These are phyloP conservation scores for Gallinago jamesoni DNA, from an alignment of 2,113 vertebrate genomes.

Conservation along the genomic window DNA sequence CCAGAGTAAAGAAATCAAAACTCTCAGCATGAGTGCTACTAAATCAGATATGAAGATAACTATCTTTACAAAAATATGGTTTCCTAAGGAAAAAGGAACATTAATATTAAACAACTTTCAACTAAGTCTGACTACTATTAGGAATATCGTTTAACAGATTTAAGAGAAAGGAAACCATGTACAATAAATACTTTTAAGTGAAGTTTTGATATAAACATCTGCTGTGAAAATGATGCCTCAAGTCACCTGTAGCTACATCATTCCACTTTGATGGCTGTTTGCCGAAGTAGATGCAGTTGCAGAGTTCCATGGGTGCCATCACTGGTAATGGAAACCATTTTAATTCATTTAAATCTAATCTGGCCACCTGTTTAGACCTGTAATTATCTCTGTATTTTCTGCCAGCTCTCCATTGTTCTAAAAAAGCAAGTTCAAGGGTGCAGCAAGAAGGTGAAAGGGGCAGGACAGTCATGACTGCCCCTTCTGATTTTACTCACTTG, in stretches of 20 bases:
- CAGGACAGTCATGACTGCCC: neutral
- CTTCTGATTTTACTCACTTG: neutral
- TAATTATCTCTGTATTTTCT: neutral
- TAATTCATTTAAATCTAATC: neutral
- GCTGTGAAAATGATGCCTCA: neutral
- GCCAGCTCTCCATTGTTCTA: neutral
- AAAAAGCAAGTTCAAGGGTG: neutral
- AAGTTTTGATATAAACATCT: constrained; percentile 23
- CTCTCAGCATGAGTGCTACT: constrained; percentile 57
- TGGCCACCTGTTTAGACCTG: neutral
- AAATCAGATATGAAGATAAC: constrained; percentile 27
- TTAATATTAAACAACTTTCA: constrained; percentile 34
- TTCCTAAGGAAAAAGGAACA: constrained; percentile 9
- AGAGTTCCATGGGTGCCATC: neutral
- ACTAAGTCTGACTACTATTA: neutral
- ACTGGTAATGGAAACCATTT: neutral
- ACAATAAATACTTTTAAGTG: constrained; percentile 4
- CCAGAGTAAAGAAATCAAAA: constrained; percentile 64
- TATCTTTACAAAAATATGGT: constrained; percentile 23
- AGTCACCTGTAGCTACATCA: neutral
- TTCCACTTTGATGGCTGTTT: constrained; percentile 3
- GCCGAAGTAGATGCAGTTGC: neutral
- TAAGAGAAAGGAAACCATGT: neutral
- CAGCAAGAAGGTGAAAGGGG: neutral
- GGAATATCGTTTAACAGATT: neutral